Evolutionary conservation across 2,888 invertebrate species (phyloP).

Genomic region (Drosophila subquinaria): DNA sequence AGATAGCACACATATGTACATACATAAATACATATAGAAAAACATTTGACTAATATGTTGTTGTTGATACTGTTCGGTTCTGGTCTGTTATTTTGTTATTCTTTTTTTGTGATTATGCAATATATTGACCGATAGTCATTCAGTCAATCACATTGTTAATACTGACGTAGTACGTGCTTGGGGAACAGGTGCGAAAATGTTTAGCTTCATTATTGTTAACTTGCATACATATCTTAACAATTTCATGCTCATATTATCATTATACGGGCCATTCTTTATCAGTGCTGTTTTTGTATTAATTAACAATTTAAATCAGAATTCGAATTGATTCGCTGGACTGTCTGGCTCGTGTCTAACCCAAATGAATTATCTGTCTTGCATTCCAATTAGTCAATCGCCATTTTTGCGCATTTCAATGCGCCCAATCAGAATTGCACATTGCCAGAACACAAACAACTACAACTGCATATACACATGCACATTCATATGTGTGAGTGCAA

Average conservation of each 20-base stretch:
- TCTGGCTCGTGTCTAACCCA: conserved; percentile 41
- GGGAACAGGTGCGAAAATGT: conserved; percentile 46
- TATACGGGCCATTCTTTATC: conserved; percentile 18
- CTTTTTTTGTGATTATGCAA: conserved; percentile 61
- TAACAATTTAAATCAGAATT: conserved; percentile 39
- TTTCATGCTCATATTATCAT: conserved; percentile 5
- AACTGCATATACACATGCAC: conserved; percentile 8
- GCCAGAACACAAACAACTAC: conserved; percentile 11
- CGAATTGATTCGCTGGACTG: conserved; percentile 9
- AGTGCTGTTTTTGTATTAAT: conserved; percentile 17
- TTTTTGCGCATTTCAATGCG: conserved; percentile 58
- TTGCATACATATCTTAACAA: background rate
- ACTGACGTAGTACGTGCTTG: conserved; percentile 6
- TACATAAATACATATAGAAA: conserved; percentile 20
- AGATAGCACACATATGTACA: conserved; percentile 32
- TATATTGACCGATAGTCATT: conserved; percentile 35
- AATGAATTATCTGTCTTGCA: conserved; percentile 32
- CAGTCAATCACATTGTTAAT: conserved; percentile 28
- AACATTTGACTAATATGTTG: conserved; percentile 48
- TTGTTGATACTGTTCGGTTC: conserved; percentile 31
- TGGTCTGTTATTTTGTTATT: conserved; percentile 45
- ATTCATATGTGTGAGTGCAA: conserved; percentile 31
- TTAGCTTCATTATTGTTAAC: background rate
- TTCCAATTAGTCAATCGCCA: conserved; percentile 57
- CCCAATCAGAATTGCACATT: conserved; percentile 63